Base-by-base conservation (phyloP, 2,888 invertebrate genomes). In the Cryptocephalus primarius region DNA sequence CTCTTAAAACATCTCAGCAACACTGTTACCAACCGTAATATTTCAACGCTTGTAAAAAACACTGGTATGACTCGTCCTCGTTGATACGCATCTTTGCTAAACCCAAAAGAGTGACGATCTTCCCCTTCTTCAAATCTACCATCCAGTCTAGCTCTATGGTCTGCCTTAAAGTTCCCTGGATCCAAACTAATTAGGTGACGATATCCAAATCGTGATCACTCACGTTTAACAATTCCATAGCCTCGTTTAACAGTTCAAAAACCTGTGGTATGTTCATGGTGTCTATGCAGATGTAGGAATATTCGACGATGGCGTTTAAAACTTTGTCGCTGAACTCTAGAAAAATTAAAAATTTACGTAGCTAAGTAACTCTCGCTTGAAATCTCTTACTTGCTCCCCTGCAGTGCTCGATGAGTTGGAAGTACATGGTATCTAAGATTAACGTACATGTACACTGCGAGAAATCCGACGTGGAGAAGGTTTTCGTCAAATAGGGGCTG, bases 331-430 rank as follows among this genome's bases (percentile, higher is more conserved):
- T 52, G 12, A 58, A 48, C 12, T 57, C 59, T 59, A 40, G 33
- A 55, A 46, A 22, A 6, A 4, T 22, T 22, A 22, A 4, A 22
- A 22, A 22, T 4, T 22, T 22, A 6, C 2, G 22, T 22, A 22
- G 22, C 6, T 6, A 6, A 22, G 6, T 22, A 22, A 6, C 22
- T 22, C 22, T 4, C 22, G 22, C 3, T 22, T 22, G 22, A 22
- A 22, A 22, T 22, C 3, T 22, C 8, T 66, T 64, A 78, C 79
- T 77, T 47, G 79, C 76, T 41, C 77, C 78, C 41, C 71, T 72
- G 58, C 78, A 80, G 59, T 82, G 82, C 1, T 75, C 73, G 33
- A 80, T 68, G 40, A 79, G 67, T 59, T 80, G 77, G 1, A 72
- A 70, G 56, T 80, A 82, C 39, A 76, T 74, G 0, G 75, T 72